A percentile compares a stretch with the other conserved stretches of the same genome.
phyloP scores from a whole-genome alignment of 1,140 invertebrate species.

The Homarus americanus region DNA sequence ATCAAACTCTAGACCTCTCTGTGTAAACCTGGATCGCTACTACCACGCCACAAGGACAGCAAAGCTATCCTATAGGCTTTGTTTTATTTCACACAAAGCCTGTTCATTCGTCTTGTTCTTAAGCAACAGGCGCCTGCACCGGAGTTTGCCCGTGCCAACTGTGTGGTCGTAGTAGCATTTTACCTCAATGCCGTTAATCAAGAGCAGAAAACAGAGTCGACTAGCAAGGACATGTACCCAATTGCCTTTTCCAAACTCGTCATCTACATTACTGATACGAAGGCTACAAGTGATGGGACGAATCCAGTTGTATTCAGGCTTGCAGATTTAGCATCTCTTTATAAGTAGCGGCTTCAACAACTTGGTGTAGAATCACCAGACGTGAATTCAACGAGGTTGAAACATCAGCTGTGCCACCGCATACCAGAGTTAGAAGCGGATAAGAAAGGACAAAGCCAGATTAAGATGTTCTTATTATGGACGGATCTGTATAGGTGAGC shows the following conservation, averaged over 20 bases:
- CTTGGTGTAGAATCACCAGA: background rate
- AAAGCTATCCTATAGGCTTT: no score
- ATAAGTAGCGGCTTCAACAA: conserved; percentile 5
- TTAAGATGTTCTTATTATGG: conserved; percentile 42
- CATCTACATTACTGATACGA: background rate
- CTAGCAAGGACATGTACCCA: background rate
- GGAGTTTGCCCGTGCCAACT: no score
- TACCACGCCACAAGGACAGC: no score
- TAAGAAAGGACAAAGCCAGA: background rate
- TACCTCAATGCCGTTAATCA: background rate
- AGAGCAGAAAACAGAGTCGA: background rate
- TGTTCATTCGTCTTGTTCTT: no score
- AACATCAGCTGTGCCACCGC: background rate
- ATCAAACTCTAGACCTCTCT: no score
- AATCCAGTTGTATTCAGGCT: background rate
- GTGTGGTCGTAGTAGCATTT: no score
- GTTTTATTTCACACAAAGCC: no score
- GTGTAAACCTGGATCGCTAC: no score
- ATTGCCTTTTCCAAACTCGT: conserved; percentile 8
- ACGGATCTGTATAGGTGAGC: no score
- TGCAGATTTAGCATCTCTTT: background rate
- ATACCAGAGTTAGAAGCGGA: conserved; percentile 4
- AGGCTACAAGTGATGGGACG: no score
- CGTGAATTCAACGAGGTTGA: background rate
- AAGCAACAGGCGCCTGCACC: no score